Percentiles rank a stretch among this genome's conserved stretches.
These are phyloP conservation scores for Lobophora halterata DNA, from an alignment of 2,888 invertebrate genomes.

Conservation along the genomic window DNA sequence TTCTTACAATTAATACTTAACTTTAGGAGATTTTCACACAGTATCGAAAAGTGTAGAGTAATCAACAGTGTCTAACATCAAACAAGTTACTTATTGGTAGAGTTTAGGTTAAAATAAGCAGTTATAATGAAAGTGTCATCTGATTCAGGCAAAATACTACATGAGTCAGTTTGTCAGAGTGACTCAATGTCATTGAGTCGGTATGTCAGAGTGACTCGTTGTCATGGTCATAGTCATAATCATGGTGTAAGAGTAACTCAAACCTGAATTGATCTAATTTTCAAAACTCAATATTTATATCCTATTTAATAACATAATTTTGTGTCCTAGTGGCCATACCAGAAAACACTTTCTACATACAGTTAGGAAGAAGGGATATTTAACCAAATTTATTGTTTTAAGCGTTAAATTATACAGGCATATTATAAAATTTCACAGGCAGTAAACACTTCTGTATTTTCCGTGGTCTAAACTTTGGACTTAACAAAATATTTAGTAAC, in stretches of 20 bases:
- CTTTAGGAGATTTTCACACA: slow-evolving; percentile 8
- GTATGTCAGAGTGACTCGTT: too few relatives aligned
- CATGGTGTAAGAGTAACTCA: too few relatives aligned
- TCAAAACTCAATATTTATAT: too few relatives aligned
- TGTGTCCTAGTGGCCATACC: too few relatives aligned
- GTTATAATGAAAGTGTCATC: not conserved
- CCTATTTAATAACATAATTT: too few relatives aligned
- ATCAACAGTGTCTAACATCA: slow-evolving; percentile 16
- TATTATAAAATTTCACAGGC: slow-evolving; percentile 8
- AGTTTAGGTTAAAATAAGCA: slow-evolving; percentile 1
- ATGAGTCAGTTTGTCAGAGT: too few relatives aligned
- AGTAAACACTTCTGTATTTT: slow-evolving; percentile 10
- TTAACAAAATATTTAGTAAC: too few relatives aligned
- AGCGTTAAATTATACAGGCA: slow-evolving; percentile 4
- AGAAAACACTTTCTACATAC: not conserved
- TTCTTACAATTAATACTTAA: slow-evolving; percentile 21
- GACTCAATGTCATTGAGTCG: too few relatives aligned
- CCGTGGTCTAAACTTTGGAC: too few relatives aligned
- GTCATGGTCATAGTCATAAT: too few relatives aligned
- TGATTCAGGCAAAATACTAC: too few relatives aligned
- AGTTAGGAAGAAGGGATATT: not conserved
- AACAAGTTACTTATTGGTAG: not conserved
- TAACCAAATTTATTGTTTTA: slow-evolving; percentile 5
- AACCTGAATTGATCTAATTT: too few relatives aligned
- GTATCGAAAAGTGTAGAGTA: slow-evolving; percentile 3